phyloP scores from a whole-genome alignment of 1,140 invertebrate species.

The Brachionus calyciflorus region DNA sequence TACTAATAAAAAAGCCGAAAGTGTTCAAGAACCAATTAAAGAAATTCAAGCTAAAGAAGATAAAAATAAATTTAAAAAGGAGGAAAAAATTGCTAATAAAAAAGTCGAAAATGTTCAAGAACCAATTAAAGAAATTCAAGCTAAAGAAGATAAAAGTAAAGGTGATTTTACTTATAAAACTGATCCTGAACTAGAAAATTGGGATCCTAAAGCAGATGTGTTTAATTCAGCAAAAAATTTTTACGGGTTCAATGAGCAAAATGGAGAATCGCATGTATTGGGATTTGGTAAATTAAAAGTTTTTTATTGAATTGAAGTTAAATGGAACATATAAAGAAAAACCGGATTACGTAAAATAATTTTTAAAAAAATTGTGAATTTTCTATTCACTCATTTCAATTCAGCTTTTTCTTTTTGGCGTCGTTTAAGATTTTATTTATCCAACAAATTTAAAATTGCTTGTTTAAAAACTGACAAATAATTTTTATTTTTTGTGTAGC shows the following conservation, averaged over 20 bases:
- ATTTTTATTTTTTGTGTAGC: too few relatives aligned
- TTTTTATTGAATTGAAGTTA: neutral
- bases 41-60: neutral
- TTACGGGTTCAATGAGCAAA: constrained; percentile 32
- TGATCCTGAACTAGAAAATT: constrained; percentile 2
- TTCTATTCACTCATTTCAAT: too few relatives aligned
- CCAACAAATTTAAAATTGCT: too few relatives aligned
- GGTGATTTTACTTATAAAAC: neutral
- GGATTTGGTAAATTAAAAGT: neutral
- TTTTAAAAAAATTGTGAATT: too few relatives aligned
- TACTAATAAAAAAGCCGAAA: neutral
- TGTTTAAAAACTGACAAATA: too few relatives aligned
- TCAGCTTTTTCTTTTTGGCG: too few relatives aligned
- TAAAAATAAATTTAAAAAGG: neutral
- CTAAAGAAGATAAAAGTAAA: neutral
- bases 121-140: neutral
- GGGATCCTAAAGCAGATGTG: neutral
- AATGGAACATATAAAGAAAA: too few relatives aligned
- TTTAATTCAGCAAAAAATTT: constrained; percentile 14
- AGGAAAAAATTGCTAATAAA: neutral
- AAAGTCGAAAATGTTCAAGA: neutral
- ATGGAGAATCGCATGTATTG: neutral
- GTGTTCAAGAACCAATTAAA: neutral
- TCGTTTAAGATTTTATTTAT: too few relatives aligned
- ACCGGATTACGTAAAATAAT: too few relatives aligned